Evolutionary conservation across 30 jellyfish, hydroid and myxozoan species (phyloP), one percentile per base, ranked within the genome.

Genomic region (Turritopsis dohrnii): DNA sequence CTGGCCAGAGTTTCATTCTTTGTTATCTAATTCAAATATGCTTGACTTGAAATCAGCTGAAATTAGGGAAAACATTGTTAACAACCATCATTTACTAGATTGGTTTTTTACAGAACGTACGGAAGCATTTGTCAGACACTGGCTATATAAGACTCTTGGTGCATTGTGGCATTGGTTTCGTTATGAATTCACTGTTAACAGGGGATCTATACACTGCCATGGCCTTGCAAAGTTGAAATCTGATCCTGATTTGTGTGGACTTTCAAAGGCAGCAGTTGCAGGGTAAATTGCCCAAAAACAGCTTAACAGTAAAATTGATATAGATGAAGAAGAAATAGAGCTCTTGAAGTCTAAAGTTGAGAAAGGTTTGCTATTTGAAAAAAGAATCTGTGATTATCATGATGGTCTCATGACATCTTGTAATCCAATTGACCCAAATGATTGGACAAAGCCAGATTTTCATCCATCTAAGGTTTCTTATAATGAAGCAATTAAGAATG

Each of bases 401-500:
- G 90, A 84, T 53, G 72, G 26, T 54, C 76, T 84, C 28, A 26
- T 84, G 52, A 13, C 52, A 41, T 71, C 30, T 19, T 73, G 86
- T 27, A 84, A 84, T 27, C 86, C 86, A 18, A 65, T 72, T 25
- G 54, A 84, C 72, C 85, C 85, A 5, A 81, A 23, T 23, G 80
- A 72, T 20, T 72, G 77, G 71, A 24, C 24, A 75, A 84, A 84
- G 76, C 86, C 86, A 18, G 53, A 28, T 7, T 30, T 54, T 41
- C 90, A 84, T 79, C 90, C 90, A 24, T 84, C 86, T 54, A 84
- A 75, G 24, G n/a, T n/a, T n/a, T n/a, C n/a, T n/a, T n/a, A n/a
- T n/a, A 71, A 28, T 54, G 20, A 24, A 27, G 31, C 74, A 52
- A 29, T 24, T n/a, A n/a, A 22, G 53, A 84, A 72, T 21, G 19